Conservation (phyloP, 53 echinoderm and acorn worm genomes). For the Paelopatides confundens region DNA sequence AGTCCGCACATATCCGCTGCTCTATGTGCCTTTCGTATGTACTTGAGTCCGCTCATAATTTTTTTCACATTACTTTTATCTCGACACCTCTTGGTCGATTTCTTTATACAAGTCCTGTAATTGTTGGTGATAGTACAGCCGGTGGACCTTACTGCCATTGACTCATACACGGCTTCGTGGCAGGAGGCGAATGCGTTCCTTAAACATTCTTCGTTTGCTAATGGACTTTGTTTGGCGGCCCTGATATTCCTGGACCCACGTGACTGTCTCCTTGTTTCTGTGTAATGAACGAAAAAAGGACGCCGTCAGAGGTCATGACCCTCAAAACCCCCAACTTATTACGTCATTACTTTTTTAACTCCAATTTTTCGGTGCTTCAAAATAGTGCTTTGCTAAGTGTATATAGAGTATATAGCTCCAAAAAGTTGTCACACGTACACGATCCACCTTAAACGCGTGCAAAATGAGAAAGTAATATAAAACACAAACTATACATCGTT, state of each 20-base stretch:
- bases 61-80: constrained; percentile 4
- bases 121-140: not conserved
- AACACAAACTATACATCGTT: not conserved
- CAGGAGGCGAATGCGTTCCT: not conserved
- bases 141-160: not conserved
- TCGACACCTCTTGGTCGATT: constrained; percentile 10
- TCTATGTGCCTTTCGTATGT: not conserved
- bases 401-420: too few species aligned
- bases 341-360: not conserved
- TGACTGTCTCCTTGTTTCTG: constrained; percentile 37
- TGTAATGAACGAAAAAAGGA: constrained; percentile 51
- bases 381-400: too few species aligned
- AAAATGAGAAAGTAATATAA: not conserved
- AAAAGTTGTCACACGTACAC: too few species aligned
- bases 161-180: not conserved
- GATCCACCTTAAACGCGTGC: too few species aligned
- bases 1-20: constrained; percentile 7
- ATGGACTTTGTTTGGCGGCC: not conserved
- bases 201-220: constrained; percentile 15
- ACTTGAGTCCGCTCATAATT: constrained; percentile 40
- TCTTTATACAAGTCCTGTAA: not conserved
- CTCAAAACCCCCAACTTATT: not conserved
- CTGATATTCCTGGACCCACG: constrained; percentile 23
- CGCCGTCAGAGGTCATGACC: constrained; percentile 26
- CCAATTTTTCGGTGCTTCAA: not conserved